A percentile compares a stretch with the other conserved stretches of the same genome.
Conservation (phyloP, 2,797 vertebrate species). For the Acanthiza pusilla region DNA sequence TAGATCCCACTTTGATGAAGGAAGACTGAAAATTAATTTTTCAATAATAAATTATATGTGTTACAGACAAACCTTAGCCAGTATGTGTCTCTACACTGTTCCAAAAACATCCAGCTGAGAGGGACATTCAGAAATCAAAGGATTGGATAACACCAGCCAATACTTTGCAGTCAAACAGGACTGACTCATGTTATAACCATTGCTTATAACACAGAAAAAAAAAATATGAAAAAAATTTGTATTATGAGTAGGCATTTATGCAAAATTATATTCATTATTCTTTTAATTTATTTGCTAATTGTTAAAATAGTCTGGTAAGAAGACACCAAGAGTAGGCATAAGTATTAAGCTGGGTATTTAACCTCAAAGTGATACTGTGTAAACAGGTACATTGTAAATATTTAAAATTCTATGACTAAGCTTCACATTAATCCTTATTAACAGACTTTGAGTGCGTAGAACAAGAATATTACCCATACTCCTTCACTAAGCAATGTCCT, state of each 20-base stretch:
- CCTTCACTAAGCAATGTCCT: not conserved
- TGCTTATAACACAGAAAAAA: not conserved
- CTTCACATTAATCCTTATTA: constrained; percentile 64
- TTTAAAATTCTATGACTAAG: constrained; percentile 62
- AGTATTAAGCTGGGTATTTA: constrained; percentile 45
- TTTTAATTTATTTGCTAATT: constrained; percentile 39
- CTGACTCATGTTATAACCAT: not conserved
- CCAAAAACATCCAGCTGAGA: no score
- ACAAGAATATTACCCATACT: constrained; percentile 18
- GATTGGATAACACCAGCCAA: not conserved
- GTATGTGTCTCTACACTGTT: no score
- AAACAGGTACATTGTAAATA: constrained; percentile 66
- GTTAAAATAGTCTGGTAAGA: constrained; percentile 23
- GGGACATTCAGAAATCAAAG: not conserved
- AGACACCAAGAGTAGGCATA: not conserved
- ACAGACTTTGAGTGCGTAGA: constrained; percentile 16
- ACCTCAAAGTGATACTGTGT: constrained; percentile 45
- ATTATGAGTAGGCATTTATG: not conserved
- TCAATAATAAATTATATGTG: no score
- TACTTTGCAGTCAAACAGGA: not conserved
- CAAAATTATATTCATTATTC: constrained; percentile 5
- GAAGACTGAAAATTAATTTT: not conserved
- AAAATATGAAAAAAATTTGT: not conserved
- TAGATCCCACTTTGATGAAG: not conserved
- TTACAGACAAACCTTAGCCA: no score